Conservation (phyloP, 2,888 invertebrate genomes). For the Meandrusa payeni region DNA sequence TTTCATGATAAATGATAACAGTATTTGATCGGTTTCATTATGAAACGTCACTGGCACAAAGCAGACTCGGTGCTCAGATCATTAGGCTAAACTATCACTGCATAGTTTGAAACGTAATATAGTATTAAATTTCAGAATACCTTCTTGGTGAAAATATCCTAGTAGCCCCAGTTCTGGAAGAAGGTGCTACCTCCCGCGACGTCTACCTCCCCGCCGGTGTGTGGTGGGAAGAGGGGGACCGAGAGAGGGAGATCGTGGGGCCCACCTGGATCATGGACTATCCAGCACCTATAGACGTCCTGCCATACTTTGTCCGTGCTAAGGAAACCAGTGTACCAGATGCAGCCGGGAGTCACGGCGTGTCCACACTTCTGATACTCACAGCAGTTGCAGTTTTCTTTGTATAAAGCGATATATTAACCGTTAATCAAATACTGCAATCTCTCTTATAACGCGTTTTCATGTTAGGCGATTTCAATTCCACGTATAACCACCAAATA, state of each 20-base stretch:
- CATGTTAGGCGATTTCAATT: too few relatives aligned
- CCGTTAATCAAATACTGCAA: too few relatives aligned
- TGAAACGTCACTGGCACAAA: too few relatives aligned
- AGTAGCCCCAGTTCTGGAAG: constrained; percentile 87
- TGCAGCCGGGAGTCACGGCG: constrained; percentile 32
- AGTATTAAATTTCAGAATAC: constrained; percentile 82
- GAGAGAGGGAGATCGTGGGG: constrained; percentile 68
- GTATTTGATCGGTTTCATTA: too few relatives aligned
- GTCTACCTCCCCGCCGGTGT: constrained; percentile 88
- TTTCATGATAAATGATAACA: too few relatives aligned
- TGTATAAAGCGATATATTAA: too few relatives aligned
- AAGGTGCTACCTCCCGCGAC: constrained; percentile 82
- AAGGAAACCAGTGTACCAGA: constrained; percentile 23
- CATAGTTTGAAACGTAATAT: too few relatives aligned
- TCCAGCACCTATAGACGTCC: constrained; percentile 82
- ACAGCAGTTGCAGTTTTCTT: constrained; percentile 39
- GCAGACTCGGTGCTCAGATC: too few relatives aligned
- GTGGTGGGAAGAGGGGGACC: constrained; percentile 85
- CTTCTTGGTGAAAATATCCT: constrained; percentile 88
- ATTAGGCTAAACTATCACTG: too few relatives aligned
- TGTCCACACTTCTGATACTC: constrained; percentile 39
- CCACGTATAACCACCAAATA: too few relatives aligned
- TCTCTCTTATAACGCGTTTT: too few relatives aligned
- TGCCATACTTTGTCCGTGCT: constrained; percentile 84
- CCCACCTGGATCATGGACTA: constrained; percentile 83